Percentiles rank a stretch among this genome's conserved stretches.
Evolutionary conservation across 2,113 vertebrate species (phyloP).

Genomic region (Manacus vitellinus): DNA sequence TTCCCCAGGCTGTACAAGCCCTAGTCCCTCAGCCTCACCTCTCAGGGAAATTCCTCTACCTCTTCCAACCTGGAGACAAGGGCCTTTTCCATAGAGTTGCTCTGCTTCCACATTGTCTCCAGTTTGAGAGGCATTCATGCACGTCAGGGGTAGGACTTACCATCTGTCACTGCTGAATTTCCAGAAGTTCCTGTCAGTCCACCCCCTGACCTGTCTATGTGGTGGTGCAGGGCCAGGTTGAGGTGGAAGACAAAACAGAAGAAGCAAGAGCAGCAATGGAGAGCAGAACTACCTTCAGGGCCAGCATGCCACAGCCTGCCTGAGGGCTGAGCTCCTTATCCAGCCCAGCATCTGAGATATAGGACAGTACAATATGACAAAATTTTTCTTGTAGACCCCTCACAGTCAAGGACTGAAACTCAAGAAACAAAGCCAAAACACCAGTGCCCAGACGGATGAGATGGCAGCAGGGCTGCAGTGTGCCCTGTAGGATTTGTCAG

Average conservation of each 20-base stretch:
- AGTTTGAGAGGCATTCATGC: neutral
- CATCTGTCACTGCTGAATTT: neutral
- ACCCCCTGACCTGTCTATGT: neutral
- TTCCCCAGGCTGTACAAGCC: neutral
- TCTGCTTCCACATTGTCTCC: neutral
- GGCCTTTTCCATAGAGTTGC: neutral
- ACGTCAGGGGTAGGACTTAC: neutral
- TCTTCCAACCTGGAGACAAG: neutral
- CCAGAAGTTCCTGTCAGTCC: neutral
- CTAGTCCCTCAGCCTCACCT: neutral
- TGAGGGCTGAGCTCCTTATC: neutral
- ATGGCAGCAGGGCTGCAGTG: neutral
- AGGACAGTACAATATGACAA: neutral
- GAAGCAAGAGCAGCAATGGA: neutral
- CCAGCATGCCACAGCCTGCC: neutral
- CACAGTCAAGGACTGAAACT: neutral
- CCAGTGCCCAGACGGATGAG: neutral
- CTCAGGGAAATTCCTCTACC: neutral
- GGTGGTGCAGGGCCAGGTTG: neutral
- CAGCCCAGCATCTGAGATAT: neutral
- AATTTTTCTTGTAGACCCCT: neutral
- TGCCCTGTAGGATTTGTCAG: neutral
- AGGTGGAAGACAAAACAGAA: neutral
- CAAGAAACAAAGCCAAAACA: neutral
- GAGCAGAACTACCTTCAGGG: neutral